Evolutionary conservation across 1,140 invertebrate genomes (phyloP).

Genomic region (Apis laboriosa): DNA sequence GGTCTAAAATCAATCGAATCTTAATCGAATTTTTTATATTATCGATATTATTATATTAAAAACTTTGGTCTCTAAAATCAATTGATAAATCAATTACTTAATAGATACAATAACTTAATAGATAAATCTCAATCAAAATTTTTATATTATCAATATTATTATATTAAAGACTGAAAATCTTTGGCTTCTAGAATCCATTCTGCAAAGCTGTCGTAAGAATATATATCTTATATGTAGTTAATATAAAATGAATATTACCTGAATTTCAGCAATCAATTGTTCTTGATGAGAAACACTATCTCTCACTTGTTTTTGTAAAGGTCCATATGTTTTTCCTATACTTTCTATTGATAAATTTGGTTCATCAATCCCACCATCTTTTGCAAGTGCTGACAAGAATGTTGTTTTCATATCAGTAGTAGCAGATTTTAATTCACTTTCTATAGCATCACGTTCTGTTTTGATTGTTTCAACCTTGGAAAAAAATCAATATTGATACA

Average conservation of each 20-base stretch:
- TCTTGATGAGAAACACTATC: slow-evolving; percentile 92
- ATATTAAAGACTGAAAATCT: no score
- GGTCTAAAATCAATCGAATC: no score
- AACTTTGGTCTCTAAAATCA: no score
- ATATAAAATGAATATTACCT: slow-evolving; percentile 77
- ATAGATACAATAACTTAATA: background rate
- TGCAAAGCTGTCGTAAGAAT: no score
- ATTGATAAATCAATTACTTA: no score
- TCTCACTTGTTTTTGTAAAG: slow-evolving; percentile 90
- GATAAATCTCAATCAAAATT: background rate
- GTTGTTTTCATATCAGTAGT: slow-evolving; percentile 92
- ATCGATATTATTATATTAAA: no score
- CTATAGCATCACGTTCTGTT: slow-evolving; percentile 93
- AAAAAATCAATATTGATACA: slow-evolving; percentile 34
- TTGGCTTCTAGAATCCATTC: no score
- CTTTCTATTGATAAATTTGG: slow-evolving; percentile 88
- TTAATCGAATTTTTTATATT: no score
- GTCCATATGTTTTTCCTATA: slow-evolving; percentile 90
- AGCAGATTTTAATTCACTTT: slow-evolving; percentile 92
- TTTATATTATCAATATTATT: no score
- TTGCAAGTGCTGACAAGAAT: slow-evolving; percentile 90
- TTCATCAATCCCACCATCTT: slow-evolving; percentile 94
- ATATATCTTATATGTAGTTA: background rate
- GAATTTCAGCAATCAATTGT: slow-evolving; percentile 88
- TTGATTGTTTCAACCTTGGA: slow-evolving; percentile 91